Percentiles rank a stretch among this genome's conserved stretches.
phyloP scores from a whole-genome alignment of 1,140 invertebrate species.

The Onthophagus taurus region DNA sequence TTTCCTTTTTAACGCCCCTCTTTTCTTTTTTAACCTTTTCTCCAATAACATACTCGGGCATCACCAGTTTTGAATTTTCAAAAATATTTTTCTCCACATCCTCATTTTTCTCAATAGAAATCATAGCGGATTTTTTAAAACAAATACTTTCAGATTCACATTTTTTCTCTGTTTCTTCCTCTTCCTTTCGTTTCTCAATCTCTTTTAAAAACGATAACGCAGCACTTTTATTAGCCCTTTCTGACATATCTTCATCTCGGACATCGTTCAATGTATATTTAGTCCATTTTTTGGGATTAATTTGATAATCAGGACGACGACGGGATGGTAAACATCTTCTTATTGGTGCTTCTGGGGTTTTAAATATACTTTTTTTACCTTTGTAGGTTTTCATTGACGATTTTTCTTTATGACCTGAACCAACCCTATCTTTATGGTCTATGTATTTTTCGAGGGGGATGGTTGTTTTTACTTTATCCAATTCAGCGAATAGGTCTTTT shows the following conservation, averaged over 20 bases:
- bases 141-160: constrained; percentile 39
- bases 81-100: constrained; percentile 45
- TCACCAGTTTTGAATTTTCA: constrained; percentile 56
- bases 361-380: constrained; percentile 68
- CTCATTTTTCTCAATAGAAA: constrained; percentile 18
- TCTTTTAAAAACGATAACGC: constrained; percentile 60
- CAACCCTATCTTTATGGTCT: constrained; percentile 32
- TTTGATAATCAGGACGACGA: constrained; percentile 55
- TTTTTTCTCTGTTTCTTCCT: constrained; percentile 25
- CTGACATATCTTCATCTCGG: constrained; percentile 57
- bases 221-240: constrained; percentile 59
- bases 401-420: constrained; percentile 29
- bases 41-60: constrained; percentile 77
- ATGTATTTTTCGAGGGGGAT: constrained; percentile 22
- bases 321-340: constrained; percentile 39
- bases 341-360: constrained; percentile 52
- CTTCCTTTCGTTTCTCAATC: constrained; percentile 44
- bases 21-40: constrained; percentile 45
- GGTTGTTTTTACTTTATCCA: constrained; percentile 31
- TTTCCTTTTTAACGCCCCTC: constrained; percentile 35
- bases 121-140: constrained; percentile 39
- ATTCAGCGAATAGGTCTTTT: constrained; percentile 37
- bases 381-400: constrained; percentile 48
- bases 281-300: constrained; percentile 67
- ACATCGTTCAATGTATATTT: constrained; percentile 67